phyloP scores from a whole-genome alignment of 2,797 vertebrate genomes.

The Pterois miles region DNA sequence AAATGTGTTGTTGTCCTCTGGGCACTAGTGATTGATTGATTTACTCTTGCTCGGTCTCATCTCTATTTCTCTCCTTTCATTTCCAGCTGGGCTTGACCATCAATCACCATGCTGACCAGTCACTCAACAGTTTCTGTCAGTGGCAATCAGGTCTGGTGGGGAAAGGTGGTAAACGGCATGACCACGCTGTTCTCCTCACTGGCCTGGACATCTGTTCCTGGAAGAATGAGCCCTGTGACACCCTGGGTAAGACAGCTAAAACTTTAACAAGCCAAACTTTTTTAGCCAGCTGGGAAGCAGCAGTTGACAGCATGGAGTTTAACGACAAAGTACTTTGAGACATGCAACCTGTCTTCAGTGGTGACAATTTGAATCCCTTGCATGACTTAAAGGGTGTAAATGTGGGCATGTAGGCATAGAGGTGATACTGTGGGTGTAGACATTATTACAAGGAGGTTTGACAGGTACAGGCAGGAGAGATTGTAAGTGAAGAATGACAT shows the following conservation, averaged over 20 bases:
- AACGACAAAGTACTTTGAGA: neutral
- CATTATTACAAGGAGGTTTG: neutral
- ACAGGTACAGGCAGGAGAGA: neutral
- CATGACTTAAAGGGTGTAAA: slow-evolving; percentile 6
- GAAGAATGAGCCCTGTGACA: slow-evolving; percentile 98
- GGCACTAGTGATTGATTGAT: neutral
- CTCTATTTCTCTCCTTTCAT: neutral
- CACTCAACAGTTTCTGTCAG: slow-evolving; percentile 97
- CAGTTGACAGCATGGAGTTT: neutral
- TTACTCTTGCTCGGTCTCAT: neutral
- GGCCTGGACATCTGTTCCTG: slow-evolving; percentile 99
- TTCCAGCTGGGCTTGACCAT: slow-evolving; percentile 90
- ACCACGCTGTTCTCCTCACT: slow-evolving; percentile 95
- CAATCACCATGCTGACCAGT: slow-evolving; percentile 97
- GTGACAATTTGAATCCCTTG: neutral
- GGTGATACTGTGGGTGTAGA: neutral
- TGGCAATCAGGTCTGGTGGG: slow-evolving; percentile 96
- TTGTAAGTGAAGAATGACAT: neutral
- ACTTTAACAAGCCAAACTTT: neutral
- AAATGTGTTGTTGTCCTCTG: neutral
- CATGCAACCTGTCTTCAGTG: neutral
- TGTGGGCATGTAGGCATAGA: neutral
- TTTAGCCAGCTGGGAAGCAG: neutral
- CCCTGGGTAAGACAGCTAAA: slow-evolving; percentile 86
- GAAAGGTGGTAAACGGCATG: slow-evolving; percentile 93